A percentile compares a stretch with the other conserved stretches of the same genome.
Conservation (phyloP, 2,797 vertebrate species). For the Tinamus major region DNA sequence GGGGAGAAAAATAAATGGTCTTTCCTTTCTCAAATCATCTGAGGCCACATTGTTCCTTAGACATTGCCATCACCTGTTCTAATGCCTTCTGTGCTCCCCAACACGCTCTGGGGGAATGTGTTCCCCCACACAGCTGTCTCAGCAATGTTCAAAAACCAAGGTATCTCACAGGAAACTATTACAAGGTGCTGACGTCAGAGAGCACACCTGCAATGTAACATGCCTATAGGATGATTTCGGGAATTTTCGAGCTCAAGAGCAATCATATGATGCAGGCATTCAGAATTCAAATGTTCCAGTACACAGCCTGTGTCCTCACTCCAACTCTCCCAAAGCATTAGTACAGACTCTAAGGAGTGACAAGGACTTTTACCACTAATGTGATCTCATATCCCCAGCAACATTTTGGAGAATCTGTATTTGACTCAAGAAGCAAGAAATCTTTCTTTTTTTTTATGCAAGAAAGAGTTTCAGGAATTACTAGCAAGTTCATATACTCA, state of each 20-base stretch:
- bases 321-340: not conserved
- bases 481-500: not conserved
- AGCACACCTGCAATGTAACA: not conserved
- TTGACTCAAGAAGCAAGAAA: not conserved
- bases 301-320: not conserved
- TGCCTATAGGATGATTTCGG: not conserved
- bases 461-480: not conserved
- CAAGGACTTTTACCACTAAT: not conserved
- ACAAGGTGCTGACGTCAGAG: not conserved
- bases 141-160: not conserved
- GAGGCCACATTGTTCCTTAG: not conserved
- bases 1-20: not conserved
- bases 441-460: not conserved
- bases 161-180: not conserved
- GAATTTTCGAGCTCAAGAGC: not conserved
- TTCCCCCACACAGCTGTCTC: not conserved
- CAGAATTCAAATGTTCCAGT: not conserved
- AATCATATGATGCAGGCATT: not conserved
- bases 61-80: not conserved
- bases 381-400: not conserved
- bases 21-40: not conserved
- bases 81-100: not conserved
- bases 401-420: not conserved
- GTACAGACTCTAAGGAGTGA: not conserved
- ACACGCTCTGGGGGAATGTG: not conserved